phyloP scores from a whole-genome alignment of 1,140 invertebrate species.

The Drosophila elegans region DNA sequence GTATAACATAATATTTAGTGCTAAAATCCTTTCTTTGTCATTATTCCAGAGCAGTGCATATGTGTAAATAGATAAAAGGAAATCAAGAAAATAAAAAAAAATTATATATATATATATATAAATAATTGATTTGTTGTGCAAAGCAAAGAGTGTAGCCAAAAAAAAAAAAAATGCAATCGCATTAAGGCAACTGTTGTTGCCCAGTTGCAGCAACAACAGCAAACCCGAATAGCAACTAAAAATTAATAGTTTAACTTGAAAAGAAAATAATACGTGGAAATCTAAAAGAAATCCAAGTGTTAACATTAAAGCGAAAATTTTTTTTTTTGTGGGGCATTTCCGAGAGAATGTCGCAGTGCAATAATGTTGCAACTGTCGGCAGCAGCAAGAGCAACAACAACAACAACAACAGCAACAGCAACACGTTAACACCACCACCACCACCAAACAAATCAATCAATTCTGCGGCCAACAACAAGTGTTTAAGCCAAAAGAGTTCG shows the following conservation, averaged over 20 bases:
- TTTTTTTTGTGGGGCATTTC: slow-evolving; percentile 37
- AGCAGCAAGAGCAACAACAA: slow-evolving; percentile 51
- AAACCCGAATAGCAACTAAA: slow-evolving; percentile 13
- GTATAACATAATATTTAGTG: not conserved
- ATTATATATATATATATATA: slow-evolving; percentile 30
- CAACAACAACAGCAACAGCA: slow-evolving; percentile 26
- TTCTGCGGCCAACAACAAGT: slow-evolving; percentile 80
- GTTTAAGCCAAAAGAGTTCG: slow-evolving; percentile 84
- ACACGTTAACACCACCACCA: slow-evolving; percentile 13
- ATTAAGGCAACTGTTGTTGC: slow-evolving; percentile 27
- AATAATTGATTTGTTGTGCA: slow-evolving; percentile 5
- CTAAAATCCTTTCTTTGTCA: slow-evolving; percentile 3
- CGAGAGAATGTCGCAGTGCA: slow-evolving; percentile 71
- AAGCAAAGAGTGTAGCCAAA: slow-evolving; percentile 14
- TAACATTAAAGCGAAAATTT: not conserved
- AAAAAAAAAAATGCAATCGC: slow-evolving; percentile 13
- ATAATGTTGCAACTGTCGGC: slow-evolving; percentile 61
- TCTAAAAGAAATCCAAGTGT: slow-evolving; percentile 4
- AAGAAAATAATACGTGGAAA: slow-evolving; percentile 6
- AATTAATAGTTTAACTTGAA: slow-evolving; percentile 7
- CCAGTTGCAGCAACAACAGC: slow-evolving; percentile 29
- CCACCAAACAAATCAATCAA: slow-evolving; percentile 14
- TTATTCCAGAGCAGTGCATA: slow-evolving; percentile 40
- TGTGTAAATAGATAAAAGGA: slow-evolving; percentile 58
- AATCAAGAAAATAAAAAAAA: slow-evolving; percentile 6